phyloP scores from a whole-genome alignment of 2,113 vertebrate species.

The Henicopernis longicauda region DNA sequence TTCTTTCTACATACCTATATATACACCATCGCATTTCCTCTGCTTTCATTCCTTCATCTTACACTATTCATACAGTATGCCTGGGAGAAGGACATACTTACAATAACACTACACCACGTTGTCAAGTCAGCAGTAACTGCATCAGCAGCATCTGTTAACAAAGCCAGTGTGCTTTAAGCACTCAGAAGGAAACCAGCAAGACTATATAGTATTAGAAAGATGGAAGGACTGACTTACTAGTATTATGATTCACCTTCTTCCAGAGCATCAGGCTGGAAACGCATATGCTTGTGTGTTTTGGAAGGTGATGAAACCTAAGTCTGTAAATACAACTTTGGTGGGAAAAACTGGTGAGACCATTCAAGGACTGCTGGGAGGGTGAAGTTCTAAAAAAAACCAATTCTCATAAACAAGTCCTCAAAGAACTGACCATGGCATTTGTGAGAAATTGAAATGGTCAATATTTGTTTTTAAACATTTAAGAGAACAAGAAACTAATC shows the following conservation, averaged over 20 bases:
- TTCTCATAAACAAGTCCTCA: not conserved
- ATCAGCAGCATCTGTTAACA: not conserved
- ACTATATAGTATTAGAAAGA: not conserved
- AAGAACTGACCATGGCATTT: not conserved
- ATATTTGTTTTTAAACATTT: not conserved
- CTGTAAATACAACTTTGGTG: not conserved
- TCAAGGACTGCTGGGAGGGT: not conserved
- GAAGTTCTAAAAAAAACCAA: not conserved
- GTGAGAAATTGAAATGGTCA: not conserved
- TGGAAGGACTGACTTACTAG: not conserved
- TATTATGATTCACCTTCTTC: not conserved
- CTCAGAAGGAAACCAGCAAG: not conserved
- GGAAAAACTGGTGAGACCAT: not conserved
- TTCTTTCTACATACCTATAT: not conserved
- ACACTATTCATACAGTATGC: not conserved
- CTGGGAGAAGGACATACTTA: not conserved
- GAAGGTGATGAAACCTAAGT: not conserved
- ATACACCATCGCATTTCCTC: not conserved
- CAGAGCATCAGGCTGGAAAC: not conserved
- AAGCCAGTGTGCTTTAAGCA: not conserved
- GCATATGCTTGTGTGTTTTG: not conserved
- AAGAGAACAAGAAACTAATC: not conserved
- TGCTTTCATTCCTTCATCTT: not conserved
- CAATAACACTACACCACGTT: not conserved
- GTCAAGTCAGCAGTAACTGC: not conserved